Percentiles rank a stretch among this genome's conserved stretches.
Evolutionary conservation across 2,113 vertebrate genomes (phyloP).

Genomic region (Pluvianellus socialis): DNA sequence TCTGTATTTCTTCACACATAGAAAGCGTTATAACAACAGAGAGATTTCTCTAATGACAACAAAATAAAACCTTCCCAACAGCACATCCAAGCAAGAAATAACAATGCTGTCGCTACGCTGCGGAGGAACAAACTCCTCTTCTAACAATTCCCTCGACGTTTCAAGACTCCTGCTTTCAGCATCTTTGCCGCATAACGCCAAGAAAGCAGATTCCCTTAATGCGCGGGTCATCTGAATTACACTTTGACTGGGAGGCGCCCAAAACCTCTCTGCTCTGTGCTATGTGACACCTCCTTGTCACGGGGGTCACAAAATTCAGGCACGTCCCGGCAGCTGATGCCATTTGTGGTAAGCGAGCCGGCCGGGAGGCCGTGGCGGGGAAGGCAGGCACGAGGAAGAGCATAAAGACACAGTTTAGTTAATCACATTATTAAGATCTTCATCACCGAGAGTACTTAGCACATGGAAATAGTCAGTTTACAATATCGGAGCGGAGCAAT

Average conservation of each 20-base stretch:
- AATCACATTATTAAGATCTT: constrained; percentile 42
- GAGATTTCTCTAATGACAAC: constrained; percentile 69
- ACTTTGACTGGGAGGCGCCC: neutral
- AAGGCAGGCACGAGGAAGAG: neutral
- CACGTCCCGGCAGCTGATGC: neutral
- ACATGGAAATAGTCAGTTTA: constrained; percentile 39
- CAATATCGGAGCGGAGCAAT: constrained; percentile 11
- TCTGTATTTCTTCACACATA: constrained; percentile 65
- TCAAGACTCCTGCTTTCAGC: constrained; percentile 49
- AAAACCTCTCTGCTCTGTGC: neutral
- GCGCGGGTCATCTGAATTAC: neutral
- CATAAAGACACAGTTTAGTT: constrained; percentile 24
- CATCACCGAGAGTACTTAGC: constrained; percentile 38
- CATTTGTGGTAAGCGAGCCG: constrained; percentile 6
- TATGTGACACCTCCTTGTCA: constrained; percentile 54
- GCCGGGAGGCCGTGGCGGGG: neutral
- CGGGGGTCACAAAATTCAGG: neutral
- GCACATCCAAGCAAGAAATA: constrained; percentile 65
- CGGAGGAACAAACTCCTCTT: neutral
- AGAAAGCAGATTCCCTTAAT: constrained; percentile 39
- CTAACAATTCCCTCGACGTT: neutral
- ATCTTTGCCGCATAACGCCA: neutral
- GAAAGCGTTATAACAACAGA: constrained; percentile 71
- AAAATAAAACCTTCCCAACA: constrained; percentile 69
- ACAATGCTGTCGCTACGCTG: constrained; percentile 52